Evolutionary conservation across 1,140 invertebrate species (phyloP).

Genomic region (Apis laboriosa): DNA sequence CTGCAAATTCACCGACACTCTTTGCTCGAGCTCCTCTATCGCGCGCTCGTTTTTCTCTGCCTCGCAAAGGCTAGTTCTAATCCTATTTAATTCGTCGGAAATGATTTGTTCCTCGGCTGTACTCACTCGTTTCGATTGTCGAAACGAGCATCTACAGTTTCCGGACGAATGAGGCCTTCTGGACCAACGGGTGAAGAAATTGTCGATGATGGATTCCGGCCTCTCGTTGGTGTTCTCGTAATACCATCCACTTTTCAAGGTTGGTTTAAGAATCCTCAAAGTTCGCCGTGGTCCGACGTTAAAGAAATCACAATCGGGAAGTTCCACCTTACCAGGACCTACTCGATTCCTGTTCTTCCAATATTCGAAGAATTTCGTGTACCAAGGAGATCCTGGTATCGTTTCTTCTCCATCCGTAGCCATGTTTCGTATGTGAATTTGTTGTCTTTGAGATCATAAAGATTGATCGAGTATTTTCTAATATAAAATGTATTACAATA

Average conservation of each 20-base stretch:
- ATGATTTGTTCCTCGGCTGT: slow-evolving; percentile 71
- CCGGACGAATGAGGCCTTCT: slow-evolving; percentile 74
- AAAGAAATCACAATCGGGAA: slow-evolving; percentile 77
- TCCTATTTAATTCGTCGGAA: slow-evolving; percentile 73
- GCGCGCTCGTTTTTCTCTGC: slow-evolving; percentile 66
- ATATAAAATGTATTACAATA: too few species aligned
- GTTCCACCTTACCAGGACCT: slow-evolving; percentile 71
- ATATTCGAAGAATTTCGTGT: slow-evolving; percentile 69
- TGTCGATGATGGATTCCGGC: slow-evolving; percentile 76
- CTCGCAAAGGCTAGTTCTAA: slow-evolving; percentile 75
- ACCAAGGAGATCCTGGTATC: slow-evolving; percentile 66
- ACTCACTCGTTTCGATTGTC: slow-evolving; percentile 67
- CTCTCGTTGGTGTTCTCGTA: slow-evolving; percentile 71
- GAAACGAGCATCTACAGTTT: slow-evolving; percentile 77
- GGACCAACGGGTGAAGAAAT: slow-evolving; percentile 77
- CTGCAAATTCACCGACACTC: slow-evolving; percentile 63
- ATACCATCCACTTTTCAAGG: slow-evolving; percentile 63
- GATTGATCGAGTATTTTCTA: not conserved
- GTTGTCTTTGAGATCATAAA: slow-evolving; percentile 43
- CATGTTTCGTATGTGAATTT: slow-evolving; percentile 9
- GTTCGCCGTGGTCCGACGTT: slow-evolving; percentile 72
- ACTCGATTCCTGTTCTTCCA: slow-evolving; percentile 73
- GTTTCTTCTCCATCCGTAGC: slow-evolving; percentile 53
- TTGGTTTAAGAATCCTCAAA: slow-evolving; percentile 71
- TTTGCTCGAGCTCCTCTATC: slow-evolving; percentile 73